Evolutionary conservation across 2,113 vertebrate genomes (phyloP).

Genomic region (Cephalopholis sonnerati): DNA sequence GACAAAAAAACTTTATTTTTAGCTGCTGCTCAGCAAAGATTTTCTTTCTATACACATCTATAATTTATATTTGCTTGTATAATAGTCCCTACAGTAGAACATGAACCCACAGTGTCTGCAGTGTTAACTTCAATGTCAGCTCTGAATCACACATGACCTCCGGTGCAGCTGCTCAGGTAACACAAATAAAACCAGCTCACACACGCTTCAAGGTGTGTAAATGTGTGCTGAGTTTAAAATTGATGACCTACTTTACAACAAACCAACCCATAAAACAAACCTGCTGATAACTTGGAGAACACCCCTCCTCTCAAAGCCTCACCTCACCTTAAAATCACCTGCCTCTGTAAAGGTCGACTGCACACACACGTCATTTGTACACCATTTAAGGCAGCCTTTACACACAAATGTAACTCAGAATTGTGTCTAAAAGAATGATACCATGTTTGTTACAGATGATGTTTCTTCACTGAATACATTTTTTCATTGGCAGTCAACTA

Average conservation of each 20-base stretch:
- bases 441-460: too few relatives aligned
- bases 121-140: constrained; percentile 10
- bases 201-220: constrained; percentile 56
- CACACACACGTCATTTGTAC: neutral
- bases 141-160: constrained; percentile 26
- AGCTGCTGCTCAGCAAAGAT: constrained; percentile 6
- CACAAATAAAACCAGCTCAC: constrained; percentile 44
- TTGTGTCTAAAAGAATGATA: neutral
- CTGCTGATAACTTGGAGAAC: constrained; percentile 47
- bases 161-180: constrained; percentile 10
- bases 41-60: neutral
- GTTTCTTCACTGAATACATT: neutral
- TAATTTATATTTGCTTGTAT: constrained; percentile 24
- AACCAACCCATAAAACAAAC: constrained; percentile 69
- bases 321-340: constrained; percentile 40
- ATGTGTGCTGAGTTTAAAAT: constrained; percentile 47
- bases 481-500: too few relatives aligned
- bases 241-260: constrained; percentile 57
- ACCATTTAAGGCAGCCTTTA: constrained; percentile 16
- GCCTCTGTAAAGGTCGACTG: constrained; percentile 26
- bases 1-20: constrained; percentile 6
- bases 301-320: constrained; percentile 15
- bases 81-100: neutral
- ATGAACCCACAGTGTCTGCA: neutral
- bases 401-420: neutral